Base-by-base conservation (phyloP, 2,888 invertebrate species). In the Andrena praecox region DNA sequence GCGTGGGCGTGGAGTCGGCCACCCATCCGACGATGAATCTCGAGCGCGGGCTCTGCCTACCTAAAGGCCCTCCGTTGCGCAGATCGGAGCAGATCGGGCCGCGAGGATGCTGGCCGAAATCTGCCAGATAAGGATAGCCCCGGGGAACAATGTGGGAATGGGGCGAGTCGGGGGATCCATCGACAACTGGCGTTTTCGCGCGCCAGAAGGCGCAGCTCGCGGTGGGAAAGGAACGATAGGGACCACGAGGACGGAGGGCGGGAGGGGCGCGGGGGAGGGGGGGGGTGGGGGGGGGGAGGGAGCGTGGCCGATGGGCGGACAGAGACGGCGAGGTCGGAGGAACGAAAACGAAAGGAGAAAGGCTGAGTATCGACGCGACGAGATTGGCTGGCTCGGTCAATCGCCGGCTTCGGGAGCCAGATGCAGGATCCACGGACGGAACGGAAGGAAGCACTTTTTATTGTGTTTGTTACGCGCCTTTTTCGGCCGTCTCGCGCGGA, bases 391-490 rank as follows among this genome's bases (percentile, higher is more conserved):
- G 71, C 68, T 71, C n/a, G 75, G 71, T 71, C 69, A 75, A 87
- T 76, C 82, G 82, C 63, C 75, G 72, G 68, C 74, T 72, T 79
- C 79, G 86, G 74, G 80, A 54, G 90, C 89, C 90, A 90, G 90
- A 90, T 89, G 89, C 82, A 82, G 62, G 87, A 87, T 88, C 82
- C 82, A 63, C 84, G 82, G 81, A 76, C 83, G 85, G 86, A 90
- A 91, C 88, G 90, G 89, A 89, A 90, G 89, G 90, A 90, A 87
- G 85, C 85, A 80, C 82, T 87, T 88, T 89, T 90, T 89, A 84
- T 87, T 87, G 82, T 86, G 89, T 84, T 89, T 74, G 78, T 80
- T 84, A 67, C 71, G 80, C 72, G 82, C 75, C 71, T 81, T 81
- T 86, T 81, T 85, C 78, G 74, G 33, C 59, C 67, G 42, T 72